phyloP scores from a whole-genome alignment of 2,888 invertebrate species.

The Ellobium chinense region DNA sequence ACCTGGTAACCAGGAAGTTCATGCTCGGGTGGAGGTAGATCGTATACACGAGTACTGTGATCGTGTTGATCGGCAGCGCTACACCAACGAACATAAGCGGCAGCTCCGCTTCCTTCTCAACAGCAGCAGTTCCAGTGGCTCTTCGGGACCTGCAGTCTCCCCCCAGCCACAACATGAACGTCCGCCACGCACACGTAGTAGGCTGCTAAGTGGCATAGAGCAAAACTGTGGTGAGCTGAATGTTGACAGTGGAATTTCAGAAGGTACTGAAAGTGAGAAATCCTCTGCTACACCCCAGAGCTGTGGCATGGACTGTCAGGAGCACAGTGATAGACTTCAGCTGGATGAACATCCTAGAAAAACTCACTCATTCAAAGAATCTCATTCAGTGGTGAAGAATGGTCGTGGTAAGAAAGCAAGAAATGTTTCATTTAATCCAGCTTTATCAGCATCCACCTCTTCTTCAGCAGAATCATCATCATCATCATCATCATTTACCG shows the following conservation, averaged over 20 bases:
- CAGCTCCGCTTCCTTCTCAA: conserved; percentile 60
- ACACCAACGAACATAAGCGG: conserved; percentile 61
- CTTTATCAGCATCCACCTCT: too few relatives aligned
- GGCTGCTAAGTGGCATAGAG: background rate
- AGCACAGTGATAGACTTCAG: too few relatives aligned
- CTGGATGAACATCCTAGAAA: too few relatives aligned
- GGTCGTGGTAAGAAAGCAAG: too few relatives aligned
- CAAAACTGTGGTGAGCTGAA: background rate
- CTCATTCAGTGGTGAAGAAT: too few relatives aligned
- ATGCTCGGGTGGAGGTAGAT: conserved; percentile 51
- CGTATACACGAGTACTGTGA: conserved; percentile 62
- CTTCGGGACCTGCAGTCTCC: background rate
- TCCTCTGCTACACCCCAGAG: too few relatives aligned
- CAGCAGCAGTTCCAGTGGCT: background rate
- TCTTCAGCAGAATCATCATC: too few relatives aligned
- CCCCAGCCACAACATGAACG: background rate
- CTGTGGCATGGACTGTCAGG: too few relatives aligned
- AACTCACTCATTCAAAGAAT: too few relatives aligned
- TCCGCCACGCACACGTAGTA: background rate
- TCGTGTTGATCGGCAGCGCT: conserved; percentile 63
- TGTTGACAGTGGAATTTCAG: conserved; percentile 43
- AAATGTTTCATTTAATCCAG: too few relatives aligned
- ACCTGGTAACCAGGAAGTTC: conserved; percentile 55
- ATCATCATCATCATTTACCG: too few relatives aligned
- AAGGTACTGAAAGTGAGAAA: conserved; percentile 41